Evolutionary conservation across 37 sponge, comb jelly and placozoan genomes (phyloP), one percentile per base, ranked within the genome.

Genomic region (Halisarca cf. caerulea): DNA sequence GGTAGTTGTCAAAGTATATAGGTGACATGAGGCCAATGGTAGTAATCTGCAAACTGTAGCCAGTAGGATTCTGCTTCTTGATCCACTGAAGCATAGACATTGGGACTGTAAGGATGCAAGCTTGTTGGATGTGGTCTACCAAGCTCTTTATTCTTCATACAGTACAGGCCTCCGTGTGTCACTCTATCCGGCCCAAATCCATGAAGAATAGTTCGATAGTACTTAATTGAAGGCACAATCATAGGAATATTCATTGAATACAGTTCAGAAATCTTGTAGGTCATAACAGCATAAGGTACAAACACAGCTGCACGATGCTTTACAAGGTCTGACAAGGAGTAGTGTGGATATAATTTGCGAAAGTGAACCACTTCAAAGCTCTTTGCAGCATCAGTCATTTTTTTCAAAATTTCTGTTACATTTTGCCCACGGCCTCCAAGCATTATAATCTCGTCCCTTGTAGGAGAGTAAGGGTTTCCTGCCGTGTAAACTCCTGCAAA

Each of bases 21-120:
- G 5, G 47, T 59, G 25, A 87, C 53, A 30, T 87, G 87, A 0
- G 87, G 87, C 74, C 82, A 80, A 47, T 87, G 58, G 32, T 55
- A 87, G 47, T 81, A 81, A 45, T 87, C 82, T 1, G 82, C 36
- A 54, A 87, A 58, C 82, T 87, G 87, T 73, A 87, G 11, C 87
- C 87, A 87, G 74, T 87, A 87, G 43, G 32, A 81, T 59, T 87
- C 87, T 20, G 82, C 82, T 33, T 87, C 87, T 24, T 45, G 39
- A 28, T 81, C 87, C 2, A 17, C 70, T 51, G 0, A 2, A 11
- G 57, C 74, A 27, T 87, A 43, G 0, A 54, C 58, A 37, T 74
- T 81, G 57, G 87, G 87, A 35, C 73, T 81, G 87, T 87, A 87
- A 3, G 81, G 73, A 44, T 87, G 87, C 39, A 58, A 32, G 57